Conservation (phyloP, 2,888 invertebrate species). For the Iphiclides podalirius region DNA sequence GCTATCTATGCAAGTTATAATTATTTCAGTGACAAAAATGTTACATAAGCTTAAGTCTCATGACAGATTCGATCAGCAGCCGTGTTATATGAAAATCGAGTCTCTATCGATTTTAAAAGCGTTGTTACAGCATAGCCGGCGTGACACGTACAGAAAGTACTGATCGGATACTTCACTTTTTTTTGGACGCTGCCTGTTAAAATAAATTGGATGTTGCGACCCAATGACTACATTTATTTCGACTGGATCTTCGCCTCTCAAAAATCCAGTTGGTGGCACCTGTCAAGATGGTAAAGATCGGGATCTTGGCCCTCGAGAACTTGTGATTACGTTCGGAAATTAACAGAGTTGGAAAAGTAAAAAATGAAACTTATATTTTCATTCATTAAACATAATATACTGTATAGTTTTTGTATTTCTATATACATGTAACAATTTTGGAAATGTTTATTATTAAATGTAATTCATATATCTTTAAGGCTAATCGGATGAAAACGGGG, state of each 20-base stretch:
- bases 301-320: background rate
- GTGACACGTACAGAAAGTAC: slow-evolving; percentile 45
- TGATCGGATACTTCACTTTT: slow-evolving; percentile 69
- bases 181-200: slow-evolving; percentile 55
- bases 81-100: slow-evolving; percentile 43
- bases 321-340: slow-evolving; percentile 21
- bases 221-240: slow-evolving; percentile 71
- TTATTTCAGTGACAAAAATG: slow-evolving; percentile 64
- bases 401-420: too few species aligned
- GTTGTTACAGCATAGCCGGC: slow-evolving; percentile 58
- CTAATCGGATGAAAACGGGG: too few species aligned
- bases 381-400: too few species aligned
- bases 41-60: slow-evolving; percentile 73
- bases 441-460: too few species aligned
- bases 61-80: slow-evolving; percentile 54
- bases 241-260: slow-evolving; percentile 41
- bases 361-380: background rate
- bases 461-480: too few species aligned
- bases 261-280: slow-evolving; percentile 36
- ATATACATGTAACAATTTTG: too few species aligned
- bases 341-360: background rate
- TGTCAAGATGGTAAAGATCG: slow-evolving; percentile 19
- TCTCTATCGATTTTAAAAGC: slow-evolving; percentile 46
- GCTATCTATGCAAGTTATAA: slow-evolving; percentile 52
- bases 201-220: slow-evolving; percentile 48